Percentiles rank a stretch among this genome's conserved stretches.
Conservation (phyloP, 1,140 invertebrate genomes). For the Probaryconus sp. region DNA sequence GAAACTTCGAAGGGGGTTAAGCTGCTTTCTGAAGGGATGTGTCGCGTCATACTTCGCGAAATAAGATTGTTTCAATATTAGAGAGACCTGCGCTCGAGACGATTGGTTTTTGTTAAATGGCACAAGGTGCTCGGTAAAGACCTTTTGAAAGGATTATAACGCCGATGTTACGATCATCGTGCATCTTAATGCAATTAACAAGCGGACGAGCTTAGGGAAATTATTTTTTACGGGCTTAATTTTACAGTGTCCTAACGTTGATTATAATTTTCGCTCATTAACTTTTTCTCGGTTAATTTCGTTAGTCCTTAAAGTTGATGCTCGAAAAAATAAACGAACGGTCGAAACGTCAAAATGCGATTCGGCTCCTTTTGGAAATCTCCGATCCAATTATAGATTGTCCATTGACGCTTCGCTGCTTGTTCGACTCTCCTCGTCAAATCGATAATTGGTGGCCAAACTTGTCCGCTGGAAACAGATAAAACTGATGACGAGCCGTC, state of each 20-base stretch:
- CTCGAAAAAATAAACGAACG: too few relatives aligned
- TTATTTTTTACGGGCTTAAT: slow-evolving; percentile 36
- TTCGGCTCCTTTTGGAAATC: slow-evolving; percentile 21
- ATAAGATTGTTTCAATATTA: slow-evolving; percentile 52
- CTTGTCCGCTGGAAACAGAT: slow-evolving; percentile 41
- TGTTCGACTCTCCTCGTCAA: slow-evolving; percentile 26
- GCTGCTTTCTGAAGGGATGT: slow-evolving; percentile 44
- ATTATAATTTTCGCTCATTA: neutral
- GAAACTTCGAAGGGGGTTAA: slow-evolving; percentile 56
- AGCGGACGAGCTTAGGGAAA: too few relatives aligned
- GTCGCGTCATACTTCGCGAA: slow-evolving; percentile 36
- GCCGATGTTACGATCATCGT: slow-evolving; percentile 40
- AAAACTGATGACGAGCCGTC: slow-evolving; percentile 25
- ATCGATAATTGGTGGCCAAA: slow-evolving; percentile 52
- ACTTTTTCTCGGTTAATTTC: slow-evolving; percentile 3
- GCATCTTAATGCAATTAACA: slow-evolving; percentile 43
- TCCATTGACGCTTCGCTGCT: slow-evolving; percentile 22
- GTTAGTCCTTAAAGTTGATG: neutral
- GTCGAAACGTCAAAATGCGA: slow-evolving; percentile 13
- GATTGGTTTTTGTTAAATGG: slow-evolving; percentile 26
- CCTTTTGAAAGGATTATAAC: slow-evolving; percentile 45
- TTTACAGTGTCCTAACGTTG: slow-evolving; percentile 13
- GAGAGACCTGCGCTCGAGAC: neutral
- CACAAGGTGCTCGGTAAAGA: slow-evolving; percentile 53
- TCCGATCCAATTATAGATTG: slow-evolving; percentile 44